phyloP scores from a whole-genome alignment of 2,797 vertebrate species.

The Rhinophrynus dorsalis region DNA sequence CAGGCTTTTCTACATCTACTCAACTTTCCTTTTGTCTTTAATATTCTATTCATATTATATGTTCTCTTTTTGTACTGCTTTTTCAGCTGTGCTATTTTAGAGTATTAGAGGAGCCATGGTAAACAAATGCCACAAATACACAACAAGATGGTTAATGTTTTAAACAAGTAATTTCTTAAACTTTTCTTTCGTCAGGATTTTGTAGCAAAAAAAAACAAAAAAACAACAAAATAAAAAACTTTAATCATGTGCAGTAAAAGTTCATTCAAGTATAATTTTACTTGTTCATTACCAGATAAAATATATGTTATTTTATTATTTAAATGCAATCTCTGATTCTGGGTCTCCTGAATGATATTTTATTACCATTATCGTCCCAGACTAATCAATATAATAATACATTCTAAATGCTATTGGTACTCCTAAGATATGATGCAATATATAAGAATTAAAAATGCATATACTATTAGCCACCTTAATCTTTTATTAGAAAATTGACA shows the following conservation, averaged over 20 bases:
- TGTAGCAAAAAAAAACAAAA: no score
- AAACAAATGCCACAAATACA: background rate
- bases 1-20: slow-evolving; percentile 58
- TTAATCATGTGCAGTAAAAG: background rate
- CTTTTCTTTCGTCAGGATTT: no score
- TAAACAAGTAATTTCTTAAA: no score
- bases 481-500: no score
- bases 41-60: slow-evolving; percentile 19
- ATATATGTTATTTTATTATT: background rate
- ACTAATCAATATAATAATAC: no score
- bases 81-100: background rate
- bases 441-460: no score
- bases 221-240: no score
- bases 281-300: background rate
- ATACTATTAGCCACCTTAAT: no score
- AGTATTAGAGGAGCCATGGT: background rate
- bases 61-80: background rate
- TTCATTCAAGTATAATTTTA: background rate
- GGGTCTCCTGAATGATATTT: background rate
- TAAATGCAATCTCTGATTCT: background rate
- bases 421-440: no score
- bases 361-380: no score
- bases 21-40: slow-evolving; percentile 56
- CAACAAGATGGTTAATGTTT: background rate
- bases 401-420: no score